Evolutionary conservation across 2,797 vertebrate genomes (phyloP), one percentile per base, ranked within the genome.

Genomic region (Florisuga fusca): DNA sequence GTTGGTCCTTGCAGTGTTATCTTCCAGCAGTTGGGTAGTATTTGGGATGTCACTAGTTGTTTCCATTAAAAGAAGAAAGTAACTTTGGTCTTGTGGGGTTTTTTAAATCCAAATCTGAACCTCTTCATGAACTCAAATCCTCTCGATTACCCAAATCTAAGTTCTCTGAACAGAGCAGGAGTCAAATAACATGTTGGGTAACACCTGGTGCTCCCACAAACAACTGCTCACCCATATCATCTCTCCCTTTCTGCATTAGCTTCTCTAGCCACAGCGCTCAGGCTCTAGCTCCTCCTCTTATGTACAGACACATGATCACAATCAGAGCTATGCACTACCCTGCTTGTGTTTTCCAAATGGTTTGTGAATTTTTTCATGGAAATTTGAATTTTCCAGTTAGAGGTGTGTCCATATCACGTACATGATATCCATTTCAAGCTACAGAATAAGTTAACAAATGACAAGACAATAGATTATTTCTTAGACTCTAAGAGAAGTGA

Each of bases 391-490:
- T 91, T 61, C 55, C 58, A 36, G 51, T 54, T 74, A 63, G 53
- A 87, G 31, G 63, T 54, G 43, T 6, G 33, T 27, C 50, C 13
- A 5, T 64, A 84, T 72, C 61, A 83, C 80, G 68, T 62, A 71
- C n/a, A 46, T 23, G 21, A n/a, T 16, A 62, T 16, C 23, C 36
- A 33, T 51, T 78, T 81, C 25, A 57, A 81, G 53, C 46, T 72
- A 85, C n/a, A 83, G 45, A 63, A 46, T 54, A 83, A 41, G 36
- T 31, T 36, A 55, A 71, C 51, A 85, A 85, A 72, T n/a, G 48
- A n/a, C 54, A 81, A 83, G 69, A 88, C 12, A 84, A 51, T 62
- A 50, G 83, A 88, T 89, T 62, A 78, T 69, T 87, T 75, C 59
- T 69, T 81, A 89, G 55, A 62, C 25, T 83, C 41, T 27, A 68